Base-by-base conservation (phyloP, 2,113 vertebrate species). In the Corythornis cristatus region DNA sequence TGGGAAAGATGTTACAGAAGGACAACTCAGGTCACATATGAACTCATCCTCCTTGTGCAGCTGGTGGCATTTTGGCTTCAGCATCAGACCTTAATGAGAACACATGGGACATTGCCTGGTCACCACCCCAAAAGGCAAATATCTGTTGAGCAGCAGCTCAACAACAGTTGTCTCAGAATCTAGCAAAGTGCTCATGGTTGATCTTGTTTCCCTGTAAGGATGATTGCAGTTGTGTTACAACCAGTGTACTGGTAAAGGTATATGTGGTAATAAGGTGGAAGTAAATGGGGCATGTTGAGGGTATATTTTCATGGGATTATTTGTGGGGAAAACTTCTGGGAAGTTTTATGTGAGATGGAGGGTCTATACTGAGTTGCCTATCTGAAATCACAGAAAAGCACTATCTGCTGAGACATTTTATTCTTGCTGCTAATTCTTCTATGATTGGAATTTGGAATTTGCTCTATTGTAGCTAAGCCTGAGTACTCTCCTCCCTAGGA, bases 181-280 rank as follows among this genome's bases (percentile, higher is more conserved):
- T 21, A 28, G 33, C 15, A 12, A 56, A 72, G 45, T 20, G 45
- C 73, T 86, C 15, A 0, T 25, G 43, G 9, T 12, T 67, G 57
- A 50, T 37, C 57, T 43, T 20, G 48, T 48, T 42, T 35, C 50
- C 33, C 48, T 35, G n/a, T n/a, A 43, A 80, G 35, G 31, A 26
- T 19, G 35, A 45, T 9, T 22, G 5, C 29, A 4, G 35, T 28
- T 48, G 66, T 73, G 33, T n/a, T 51, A 45, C 8, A 45, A 23
- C 9, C 53, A 48, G 31, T 0, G 0, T 15, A 3, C 26, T 12
- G 5, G 13, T 9, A 15, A 54, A 42, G 33, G 6, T 60, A 20
- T 48, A 3, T 3, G 16, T 9, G 15, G 35, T 9, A 60, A 18
- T 1, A 67, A 42, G 25, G 11, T 76, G 42, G 46, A 71, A 26